phyloP scores from a whole-genome alignment of 2,113 vertebrate species.

The Trachemys scripta region DNA sequence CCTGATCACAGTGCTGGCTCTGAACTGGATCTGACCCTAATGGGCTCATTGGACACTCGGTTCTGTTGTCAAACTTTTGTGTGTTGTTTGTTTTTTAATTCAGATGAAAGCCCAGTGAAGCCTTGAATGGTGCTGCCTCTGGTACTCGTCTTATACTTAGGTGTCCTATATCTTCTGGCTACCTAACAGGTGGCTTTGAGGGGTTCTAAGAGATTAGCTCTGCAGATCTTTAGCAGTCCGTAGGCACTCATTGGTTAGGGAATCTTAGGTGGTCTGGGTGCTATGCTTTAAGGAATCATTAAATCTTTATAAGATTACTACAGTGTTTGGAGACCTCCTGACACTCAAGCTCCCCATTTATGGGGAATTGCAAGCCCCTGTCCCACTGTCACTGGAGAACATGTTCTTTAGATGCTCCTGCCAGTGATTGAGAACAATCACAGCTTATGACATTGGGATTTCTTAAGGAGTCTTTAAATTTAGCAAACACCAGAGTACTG shows the following conservation, averaged over 20 bases:
- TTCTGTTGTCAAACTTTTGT: constrained; percentile 66
- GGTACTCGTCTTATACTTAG: constrained; percentile 53
- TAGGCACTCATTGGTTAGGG: neutral
- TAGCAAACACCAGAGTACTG: neutral
- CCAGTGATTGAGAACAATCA: constrained; percentile 12
- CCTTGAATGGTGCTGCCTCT: constrained; percentile 40
- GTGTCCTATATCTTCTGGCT: constrained; percentile 48
- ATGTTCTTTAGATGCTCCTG: constrained; percentile 26
- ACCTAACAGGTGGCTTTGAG: constrained; percentile 77
- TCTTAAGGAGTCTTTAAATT: constrained; percentile 11
- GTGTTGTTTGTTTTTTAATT: constrained; percentile 44
- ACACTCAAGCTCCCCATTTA: constrained; percentile 59
- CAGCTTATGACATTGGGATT: constrained; percentile 32
- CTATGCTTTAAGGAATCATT: constrained; percentile 8
- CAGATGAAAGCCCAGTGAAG: constrained; percentile 37
- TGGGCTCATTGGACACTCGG: constrained; percentile 66
- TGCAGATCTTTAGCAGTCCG: constrained; percentile 21
- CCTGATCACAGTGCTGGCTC: constrained; percentile 30
- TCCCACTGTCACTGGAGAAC: constrained; percentile 18
- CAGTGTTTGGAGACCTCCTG: constrained; percentile 27
- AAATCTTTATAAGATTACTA: neutral
- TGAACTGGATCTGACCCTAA: constrained; percentile 54
- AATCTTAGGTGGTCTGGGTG: constrained; percentile 27
- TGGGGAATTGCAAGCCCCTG: constrained; percentile 48
- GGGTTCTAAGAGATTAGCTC: constrained; percentile 64